Conservation (phyloP, 2,113 vertebrate genomes). For the Gopherus evgoodei region DNA sequence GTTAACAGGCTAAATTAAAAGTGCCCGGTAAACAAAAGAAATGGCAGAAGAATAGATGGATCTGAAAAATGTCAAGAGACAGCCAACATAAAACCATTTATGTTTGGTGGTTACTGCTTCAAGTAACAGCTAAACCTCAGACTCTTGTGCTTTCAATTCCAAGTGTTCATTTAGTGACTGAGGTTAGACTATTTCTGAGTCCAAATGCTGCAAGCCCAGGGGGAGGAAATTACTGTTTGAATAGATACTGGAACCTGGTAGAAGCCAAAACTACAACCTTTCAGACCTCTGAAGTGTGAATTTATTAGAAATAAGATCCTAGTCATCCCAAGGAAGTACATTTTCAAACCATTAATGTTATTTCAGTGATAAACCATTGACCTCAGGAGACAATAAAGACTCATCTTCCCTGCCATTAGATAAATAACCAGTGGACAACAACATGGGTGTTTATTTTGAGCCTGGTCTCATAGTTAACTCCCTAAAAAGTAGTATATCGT, state of each 20-base stretch:
- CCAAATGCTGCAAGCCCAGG: neutral
- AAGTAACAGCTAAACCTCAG: neutral
- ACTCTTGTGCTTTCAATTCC: neutral
- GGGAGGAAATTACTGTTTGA: neutral
- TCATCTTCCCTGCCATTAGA: neutral
- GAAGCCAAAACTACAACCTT: neutral
- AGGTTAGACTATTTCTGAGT: neutral
- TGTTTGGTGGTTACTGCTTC: neutral
- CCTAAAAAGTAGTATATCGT: neutral
- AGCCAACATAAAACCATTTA: neutral
- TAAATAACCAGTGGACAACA: neutral
- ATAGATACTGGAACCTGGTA: neutral
- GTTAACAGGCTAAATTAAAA: neutral
- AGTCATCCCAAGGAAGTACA: neutral
- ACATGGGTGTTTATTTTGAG: neutral
- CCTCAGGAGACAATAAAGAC: neutral
- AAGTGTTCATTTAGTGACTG: neutral
- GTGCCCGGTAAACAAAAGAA: neutral
- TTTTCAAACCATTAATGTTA: neutral
- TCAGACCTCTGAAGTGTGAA: neutral
- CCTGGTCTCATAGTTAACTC: neutral
- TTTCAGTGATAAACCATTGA: neutral
- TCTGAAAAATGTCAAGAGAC: neutral
- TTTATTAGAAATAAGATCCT: neutral
- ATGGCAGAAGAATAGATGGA: neutral